phyloP scores from a whole-genome alignment of 2,888 invertebrate species.

The Phrixothrix hirtus region DNA sequence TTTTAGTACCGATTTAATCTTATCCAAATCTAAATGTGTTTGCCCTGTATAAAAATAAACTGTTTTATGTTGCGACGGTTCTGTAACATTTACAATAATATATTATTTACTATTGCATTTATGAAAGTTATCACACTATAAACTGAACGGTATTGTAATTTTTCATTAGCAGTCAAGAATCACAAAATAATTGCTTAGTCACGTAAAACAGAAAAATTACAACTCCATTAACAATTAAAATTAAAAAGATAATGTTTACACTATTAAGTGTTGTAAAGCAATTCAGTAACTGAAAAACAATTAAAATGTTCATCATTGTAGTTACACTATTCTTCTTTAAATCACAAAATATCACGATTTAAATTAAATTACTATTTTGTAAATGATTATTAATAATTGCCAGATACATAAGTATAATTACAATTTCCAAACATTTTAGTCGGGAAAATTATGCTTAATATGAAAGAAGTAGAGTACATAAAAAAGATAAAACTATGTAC shows the following conservation, averaged over 20 bases:
- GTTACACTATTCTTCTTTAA: constrained; percentile 19
- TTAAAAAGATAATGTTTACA: neutral
- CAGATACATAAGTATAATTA: constrained; percentile 21
- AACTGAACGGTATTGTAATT: constrained; percentile 2
- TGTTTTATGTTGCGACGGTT: constrained; percentile 15
- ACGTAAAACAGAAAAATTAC: neutral
- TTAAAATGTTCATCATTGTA: constrained; percentile 18
- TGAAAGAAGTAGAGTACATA: constrained; percentile 21
- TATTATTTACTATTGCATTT: constrained; percentile 10
- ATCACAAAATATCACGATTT: constrained; percentile 32
- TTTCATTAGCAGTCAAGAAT: constrained; percentile 3
- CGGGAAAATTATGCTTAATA: constrained; percentile 18
- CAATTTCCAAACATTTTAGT: constrained; percentile 22
- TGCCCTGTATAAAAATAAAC: constrained; percentile 25
- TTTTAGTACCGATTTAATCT: constrained; percentile 11
- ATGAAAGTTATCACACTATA: constrained; percentile 14
- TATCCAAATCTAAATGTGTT: constrained; percentile 15
- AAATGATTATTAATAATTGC: constrained; percentile 15
- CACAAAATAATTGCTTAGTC: neutral
- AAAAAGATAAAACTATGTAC: constrained; percentile 28
- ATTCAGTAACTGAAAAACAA: constrained; percentile 1
- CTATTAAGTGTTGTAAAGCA: no score
- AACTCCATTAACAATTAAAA: neutral
- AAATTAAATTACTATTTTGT: constrained; percentile 16
- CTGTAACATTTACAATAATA: neutral